phyloP scores from a whole-genome alignment of 2,888 invertebrate genomes.

The Selenia dentaria region DNA sequence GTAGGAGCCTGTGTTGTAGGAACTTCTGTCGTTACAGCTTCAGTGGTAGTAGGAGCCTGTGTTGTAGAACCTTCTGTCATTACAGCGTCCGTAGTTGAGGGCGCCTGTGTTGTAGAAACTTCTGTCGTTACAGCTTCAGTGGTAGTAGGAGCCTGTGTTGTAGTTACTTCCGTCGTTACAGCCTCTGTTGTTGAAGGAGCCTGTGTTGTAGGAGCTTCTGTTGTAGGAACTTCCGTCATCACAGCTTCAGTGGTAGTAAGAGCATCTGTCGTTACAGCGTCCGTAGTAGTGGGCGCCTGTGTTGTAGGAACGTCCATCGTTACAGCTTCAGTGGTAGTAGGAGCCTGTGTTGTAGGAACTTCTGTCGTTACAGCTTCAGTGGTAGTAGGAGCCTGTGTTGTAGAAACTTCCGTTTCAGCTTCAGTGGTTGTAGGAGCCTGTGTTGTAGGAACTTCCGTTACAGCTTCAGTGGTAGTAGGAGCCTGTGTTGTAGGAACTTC shows the following conservation, averaged over 20 bases:
- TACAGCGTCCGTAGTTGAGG: slow-evolving; percentile 2
- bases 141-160: too few species aligned
- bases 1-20: slow-evolving; percentile 1
- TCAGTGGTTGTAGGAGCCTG: background rate
- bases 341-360: background rate
- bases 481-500: slow-evolving; percentile 8
- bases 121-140: too few species aligned
- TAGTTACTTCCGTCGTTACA: too few species aligned
- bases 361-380: background rate
- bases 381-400: too few species aligned
- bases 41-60: slow-evolving; percentile 4
- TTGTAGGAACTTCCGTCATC: background rate
- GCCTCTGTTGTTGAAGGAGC: slow-evolving; percentile 5
- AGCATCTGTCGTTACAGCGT: too few species aligned
- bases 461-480: background rate
- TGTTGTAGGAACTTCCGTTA: slow-evolving; percentile 2
- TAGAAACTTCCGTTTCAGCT: background rate
- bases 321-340: background rate
- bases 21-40: slow-evolving; percentile 5
- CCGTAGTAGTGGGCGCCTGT: background rate
- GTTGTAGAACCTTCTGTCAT: background rate
- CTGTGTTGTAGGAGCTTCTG: slow-evolving; percentile 10
- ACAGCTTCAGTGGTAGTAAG: background rate
- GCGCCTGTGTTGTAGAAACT: slow-evolving; percentile 1
- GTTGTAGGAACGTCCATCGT: background rate